Percentiles rank a stretch among this genome's conserved stretches.
phyloP scores from a whole-genome alignment of 2,113 vertebrate genomes.

The Camelus bactrianus region DNA sequence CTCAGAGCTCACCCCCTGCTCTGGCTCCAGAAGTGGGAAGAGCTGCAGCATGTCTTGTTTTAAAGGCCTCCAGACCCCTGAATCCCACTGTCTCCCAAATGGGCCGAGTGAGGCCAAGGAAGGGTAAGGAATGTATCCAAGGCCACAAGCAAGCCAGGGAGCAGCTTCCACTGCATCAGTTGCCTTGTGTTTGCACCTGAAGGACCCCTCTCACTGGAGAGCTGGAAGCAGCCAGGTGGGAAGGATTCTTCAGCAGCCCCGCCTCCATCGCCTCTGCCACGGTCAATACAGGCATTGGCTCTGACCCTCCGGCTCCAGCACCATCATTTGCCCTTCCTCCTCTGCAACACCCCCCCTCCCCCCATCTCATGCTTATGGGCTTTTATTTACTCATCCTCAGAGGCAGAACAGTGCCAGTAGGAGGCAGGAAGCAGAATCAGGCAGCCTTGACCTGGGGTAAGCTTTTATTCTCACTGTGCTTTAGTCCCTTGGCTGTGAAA shows the following conservation, averaged over 20 bases:
- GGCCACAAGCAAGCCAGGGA: background rate
- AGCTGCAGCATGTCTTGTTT: background rate
- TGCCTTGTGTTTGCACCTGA: background rate
- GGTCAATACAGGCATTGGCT: accelerated
- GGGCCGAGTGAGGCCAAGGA: background rate
- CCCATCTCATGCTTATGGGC: accelerated
- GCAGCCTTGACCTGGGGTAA: background rate
- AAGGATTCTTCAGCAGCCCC: background rate
- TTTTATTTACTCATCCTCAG: background rate
- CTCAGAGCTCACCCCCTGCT: background rate
- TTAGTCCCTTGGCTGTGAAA: background rate
- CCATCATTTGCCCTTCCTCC: accelerated
- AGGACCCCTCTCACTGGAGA: background rate
- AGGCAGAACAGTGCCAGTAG: background rate
- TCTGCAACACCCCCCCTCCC: background rate
- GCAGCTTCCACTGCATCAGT: background rate
- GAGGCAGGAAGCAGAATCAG: background rate
- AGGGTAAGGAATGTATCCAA: background rate
- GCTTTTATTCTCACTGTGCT: background rate
- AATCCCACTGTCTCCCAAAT: background rate
- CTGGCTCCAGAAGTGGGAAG: background rate
- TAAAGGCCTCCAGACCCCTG: background rate
- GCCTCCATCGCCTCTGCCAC: accelerated
- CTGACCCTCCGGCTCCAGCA: background rate
- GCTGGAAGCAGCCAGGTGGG: background rate